Conservation (phyloP, 2,113 vertebrate species). For the Gopherus flavomarginatus region DNA sequence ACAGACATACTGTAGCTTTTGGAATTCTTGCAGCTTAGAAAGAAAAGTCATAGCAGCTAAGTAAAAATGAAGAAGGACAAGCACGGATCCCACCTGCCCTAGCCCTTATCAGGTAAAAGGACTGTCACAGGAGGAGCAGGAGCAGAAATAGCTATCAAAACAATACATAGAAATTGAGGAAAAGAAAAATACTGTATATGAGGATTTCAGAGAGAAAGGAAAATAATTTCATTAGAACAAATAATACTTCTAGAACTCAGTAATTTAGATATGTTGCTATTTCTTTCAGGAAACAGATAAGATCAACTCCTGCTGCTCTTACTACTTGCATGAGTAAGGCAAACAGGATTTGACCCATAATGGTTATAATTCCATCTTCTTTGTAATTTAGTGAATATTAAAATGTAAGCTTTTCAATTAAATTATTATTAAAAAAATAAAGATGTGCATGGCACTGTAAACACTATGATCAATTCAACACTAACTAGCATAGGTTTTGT, state of each 20-base stretch:
- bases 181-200: background rate
- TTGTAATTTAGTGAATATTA: slow-evolving; percentile 27
- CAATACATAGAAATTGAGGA: slow-evolving; percentile 10
- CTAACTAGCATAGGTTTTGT: slow-evolving; percentile 66
- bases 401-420: background rate
- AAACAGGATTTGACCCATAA: slow-evolving; percentile 45
- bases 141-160: slow-evolving; percentile 56
- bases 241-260: background rate
- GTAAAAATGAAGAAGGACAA: background rate
- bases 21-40: slow-evolving; percentile 25
- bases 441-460: slow-evolving; percentile 57
- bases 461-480: slow-evolving; percentile 72
- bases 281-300: background rate
- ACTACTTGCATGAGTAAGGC: background rate
- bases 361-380: slow-evolving; percentile 7
- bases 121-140: background rate
- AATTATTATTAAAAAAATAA: slow-evolving; percentile 50
- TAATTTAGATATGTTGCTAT: background rate
- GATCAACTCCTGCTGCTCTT: background rate
- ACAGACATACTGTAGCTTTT: slow-evolving; percentile 34
- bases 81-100: background rate
- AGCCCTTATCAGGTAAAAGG: slow-evolving; percentile 18
- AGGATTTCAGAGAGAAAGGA: background rate
- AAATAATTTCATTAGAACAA: background rate
- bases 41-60: slow-evolving; percentile 33